Evolutionary conservation across 2,888 invertebrate species (phyloP).

Genomic region (Crocallis elinguaria): DNA sequence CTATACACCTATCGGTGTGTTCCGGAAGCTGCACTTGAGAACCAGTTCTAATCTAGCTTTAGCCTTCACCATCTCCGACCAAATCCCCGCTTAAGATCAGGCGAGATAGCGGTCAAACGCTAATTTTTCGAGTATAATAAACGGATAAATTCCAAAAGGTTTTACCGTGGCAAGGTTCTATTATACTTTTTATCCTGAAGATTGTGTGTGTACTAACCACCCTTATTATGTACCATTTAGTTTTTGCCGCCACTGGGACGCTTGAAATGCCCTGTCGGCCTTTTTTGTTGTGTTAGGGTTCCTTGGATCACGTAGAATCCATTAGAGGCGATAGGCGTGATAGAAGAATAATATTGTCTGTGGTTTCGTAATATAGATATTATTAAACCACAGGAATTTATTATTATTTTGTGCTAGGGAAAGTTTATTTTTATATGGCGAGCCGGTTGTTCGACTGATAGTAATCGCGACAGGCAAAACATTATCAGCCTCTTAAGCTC

Average conservation of each 20-base stretch:
- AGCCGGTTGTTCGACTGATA: no score
- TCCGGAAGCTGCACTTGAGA: no score
- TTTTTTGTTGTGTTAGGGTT: conserved; percentile 20
- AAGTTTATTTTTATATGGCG: background rate
- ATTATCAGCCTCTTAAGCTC: no score
- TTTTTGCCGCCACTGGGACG: conserved; percentile 37
- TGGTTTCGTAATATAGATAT: conserved; percentile 3
- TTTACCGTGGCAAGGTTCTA: background rate
- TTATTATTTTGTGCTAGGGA: background rate
- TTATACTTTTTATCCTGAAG: background rate
- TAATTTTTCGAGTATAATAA: no score
- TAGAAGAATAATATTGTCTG: background rate
- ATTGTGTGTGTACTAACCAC: background rate
- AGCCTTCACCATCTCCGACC: no score
- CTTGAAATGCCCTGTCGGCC: conserved; percentile 18
- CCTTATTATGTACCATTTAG: conserved; percentile 45
- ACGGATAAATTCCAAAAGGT: background rate
- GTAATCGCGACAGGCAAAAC: no score
- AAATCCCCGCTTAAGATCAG: no score
- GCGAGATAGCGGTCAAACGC: no score
- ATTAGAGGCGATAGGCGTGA: background rate
- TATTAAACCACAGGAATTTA: background rate
- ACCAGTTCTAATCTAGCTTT: no score
- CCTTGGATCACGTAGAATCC: conserved; percentile 16
- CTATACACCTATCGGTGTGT: no score